Evolutionary conservation across 92 coral and sea anemone genomes (phyloP), one percentile per base, ranked within the genome.

Genomic region (Parazoanthus swiftii): DNA sequence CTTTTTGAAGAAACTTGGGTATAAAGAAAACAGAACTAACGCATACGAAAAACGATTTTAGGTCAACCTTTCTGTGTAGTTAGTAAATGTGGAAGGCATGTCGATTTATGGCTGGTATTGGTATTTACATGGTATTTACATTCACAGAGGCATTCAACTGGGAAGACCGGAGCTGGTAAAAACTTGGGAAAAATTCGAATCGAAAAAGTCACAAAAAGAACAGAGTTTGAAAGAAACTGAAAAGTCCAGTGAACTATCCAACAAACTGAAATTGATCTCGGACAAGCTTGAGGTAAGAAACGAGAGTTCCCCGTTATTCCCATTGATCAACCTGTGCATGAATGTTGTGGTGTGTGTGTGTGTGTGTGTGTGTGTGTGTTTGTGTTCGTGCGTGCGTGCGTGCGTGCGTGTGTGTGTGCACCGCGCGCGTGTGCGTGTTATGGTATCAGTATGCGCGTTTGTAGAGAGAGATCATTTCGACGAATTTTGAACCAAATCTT

Each of bases 111-210:
- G 1, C 46, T 74, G 11, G 23, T 6, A 20, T 50, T 79, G 38
- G 23, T 81, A 50, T 39, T 66, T 67, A 25, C 15, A n/a, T 79
- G 38, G 23, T 81, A 50, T 39, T 66, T 67, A 25, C 25, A n/a
- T n/a, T 5, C 23, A 20, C 81, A 95, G 98, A 70, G 98, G 98
- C 4, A 93, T 95, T 73, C 94, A 95, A 72, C 93, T 95, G 23
- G 98, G 98, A 18, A 91, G 95, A 89, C 95, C 98, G 63, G 98
- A 95, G 66, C 92, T 95, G 37, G 93, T 93, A 6, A 95, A 90
- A 81, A 93, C 95, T 0, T 95, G 98, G 98, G 96, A 95, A 81
- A 95, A 95, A 88, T 95, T 95, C 87, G 98, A 95, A 85, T 91
- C 90, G 59, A 95, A 95, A 86, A 95, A 95, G 93, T 91, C 95